Percentiles rank a stretch among this genome's conserved stretches.
Evolutionary conservation across 2,797 vertebrate species (phyloP).

Genomic region (Neostethus bicornis): DNA sequence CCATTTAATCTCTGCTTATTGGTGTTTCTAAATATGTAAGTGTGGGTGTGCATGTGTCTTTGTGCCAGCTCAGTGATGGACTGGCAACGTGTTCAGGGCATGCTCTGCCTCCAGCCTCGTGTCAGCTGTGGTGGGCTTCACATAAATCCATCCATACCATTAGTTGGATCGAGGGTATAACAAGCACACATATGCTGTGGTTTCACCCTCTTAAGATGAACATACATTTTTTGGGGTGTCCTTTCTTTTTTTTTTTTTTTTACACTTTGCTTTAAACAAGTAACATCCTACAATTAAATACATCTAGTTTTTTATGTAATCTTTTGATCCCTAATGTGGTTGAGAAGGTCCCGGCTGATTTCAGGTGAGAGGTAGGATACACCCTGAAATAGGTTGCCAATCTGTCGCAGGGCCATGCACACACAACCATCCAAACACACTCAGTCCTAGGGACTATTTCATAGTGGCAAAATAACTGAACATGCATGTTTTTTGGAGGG

Average conservation of each 20-base stretch:
- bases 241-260: neutral
- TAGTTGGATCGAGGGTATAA: neutral
- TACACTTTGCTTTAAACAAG: neutral
- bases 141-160: neutral
- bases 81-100: neutral
- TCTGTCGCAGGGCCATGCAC: too few relatives aligned
- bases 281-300: too few relatives aligned
- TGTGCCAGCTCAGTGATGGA: neutral
- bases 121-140: neutral
- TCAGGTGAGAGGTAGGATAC: too few relatives aligned
- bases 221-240: neutral
- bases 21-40: neutral
- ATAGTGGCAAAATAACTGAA: too few relatives aligned
- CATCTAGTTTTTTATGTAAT: too few relatives aligned
- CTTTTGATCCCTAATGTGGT: too few relatives aligned
- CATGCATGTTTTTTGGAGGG: too few relatives aligned
- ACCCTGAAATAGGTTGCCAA: too few relatives aligned
- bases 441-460: too few relatives aligned
- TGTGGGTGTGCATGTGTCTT: neutral
- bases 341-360: too few relatives aligned
- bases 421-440: too few relatives aligned
- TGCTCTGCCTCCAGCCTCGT: neutral
- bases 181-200: neutral
- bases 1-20: neutral
- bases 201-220: neutral